These are phyloP conservation scores for Cataglyphis rosenhaueri DNA, from an alignment of 2,888 invertebrate genomes.

Conservation along the genomic window DNA sequence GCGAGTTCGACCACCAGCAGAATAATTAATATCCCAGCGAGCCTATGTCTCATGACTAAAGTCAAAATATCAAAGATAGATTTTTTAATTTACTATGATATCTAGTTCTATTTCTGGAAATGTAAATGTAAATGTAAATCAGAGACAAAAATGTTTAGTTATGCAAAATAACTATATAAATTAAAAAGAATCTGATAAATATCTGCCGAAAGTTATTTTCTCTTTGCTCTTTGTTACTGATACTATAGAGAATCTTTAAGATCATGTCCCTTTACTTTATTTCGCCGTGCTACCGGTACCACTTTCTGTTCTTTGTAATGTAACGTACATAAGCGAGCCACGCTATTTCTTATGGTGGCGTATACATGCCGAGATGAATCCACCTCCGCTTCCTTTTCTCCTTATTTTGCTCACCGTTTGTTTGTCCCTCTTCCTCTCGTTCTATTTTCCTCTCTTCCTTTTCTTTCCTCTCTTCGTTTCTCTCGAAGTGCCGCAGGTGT, in stretches of 20 bases:
- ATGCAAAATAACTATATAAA: neutral
- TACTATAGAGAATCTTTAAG: constrained; percentile 63
- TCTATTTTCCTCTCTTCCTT: constrained; percentile 53
- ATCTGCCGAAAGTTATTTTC: neutral
- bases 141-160: neutral
- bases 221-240: constrained; percentile 49
- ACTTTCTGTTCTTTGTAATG: constrained; percentile 66
- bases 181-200: neutral
- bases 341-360: constrained; percentile 54
- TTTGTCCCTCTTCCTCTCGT: constrained; percentile 43
- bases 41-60: constrained; percentile 10
- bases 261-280: constrained; percentile 62
- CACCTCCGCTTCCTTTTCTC: constrained; percentile 21
- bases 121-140: neutral
- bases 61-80: constrained; percentile 26
- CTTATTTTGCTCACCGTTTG: constrained; percentile 41
- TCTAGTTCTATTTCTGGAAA: neutral
- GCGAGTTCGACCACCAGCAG: constrained; percentile 50
- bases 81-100: neutral
- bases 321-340: constrained; percentile 60
- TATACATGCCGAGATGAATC: constrained; percentile 60
- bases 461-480: constrained; percentile 27
- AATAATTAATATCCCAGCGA: constrained; percentile 66
- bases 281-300: constrained; percentile 67
- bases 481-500: constrained; percentile 80